phyloP scores from a whole-genome alignment of 2,888 invertebrate species.

The Drosophila mimica region DNA sequence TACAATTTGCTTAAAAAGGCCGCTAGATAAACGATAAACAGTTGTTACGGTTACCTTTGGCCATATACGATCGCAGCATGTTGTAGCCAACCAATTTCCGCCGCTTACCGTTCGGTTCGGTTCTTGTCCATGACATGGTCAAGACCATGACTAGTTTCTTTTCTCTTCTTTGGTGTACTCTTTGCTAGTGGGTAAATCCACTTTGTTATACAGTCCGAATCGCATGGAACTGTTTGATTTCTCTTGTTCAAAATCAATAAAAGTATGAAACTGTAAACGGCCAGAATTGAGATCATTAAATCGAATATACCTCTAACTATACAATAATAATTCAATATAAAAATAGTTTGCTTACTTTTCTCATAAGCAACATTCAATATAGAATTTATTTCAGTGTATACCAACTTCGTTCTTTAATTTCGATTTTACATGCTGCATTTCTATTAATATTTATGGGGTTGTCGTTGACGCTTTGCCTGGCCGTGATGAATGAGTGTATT shows the following conservation, averaged over 20 bases:
- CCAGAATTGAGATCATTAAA: neutral
- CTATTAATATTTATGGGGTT: slow-evolving; percentile 71
- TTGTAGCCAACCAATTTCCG: slow-evolving; percentile 43
- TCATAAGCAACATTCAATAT: neutral
- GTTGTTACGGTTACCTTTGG: slow-evolving; percentile 56
- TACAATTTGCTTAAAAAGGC: slow-evolving; percentile 67
- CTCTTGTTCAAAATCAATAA: neutral
- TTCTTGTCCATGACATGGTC: slow-evolving; percentile 55
- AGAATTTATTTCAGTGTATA: slow-evolving; percentile 27
- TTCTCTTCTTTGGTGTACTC: slow-evolving; percentile 23
- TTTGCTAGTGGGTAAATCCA: slow-evolving; percentile 7
- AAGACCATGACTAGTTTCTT: slow-evolving; percentile 61
- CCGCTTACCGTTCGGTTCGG: slow-evolving; percentile 51
- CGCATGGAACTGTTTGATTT: neutral
- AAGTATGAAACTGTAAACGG: neutral
- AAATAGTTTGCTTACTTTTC: neutral
- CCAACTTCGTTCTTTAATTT: slow-evolving; percentile 17
- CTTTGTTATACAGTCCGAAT: slow-evolving; percentile 1
- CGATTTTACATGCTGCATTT: slow-evolving; percentile 20
- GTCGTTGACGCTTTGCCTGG: slow-evolving; percentile 49
- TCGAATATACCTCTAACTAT: neutral
- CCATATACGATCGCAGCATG: slow-evolving; percentile 45
- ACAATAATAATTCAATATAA: too few species aligned
- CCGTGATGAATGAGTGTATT: slow-evolving; percentile 65
- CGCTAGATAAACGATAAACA: slow-evolving; percentile 72